Base-by-base conservation (phyloP, 1,140 invertebrate genomes). In the Penaeus indicus region DNA sequence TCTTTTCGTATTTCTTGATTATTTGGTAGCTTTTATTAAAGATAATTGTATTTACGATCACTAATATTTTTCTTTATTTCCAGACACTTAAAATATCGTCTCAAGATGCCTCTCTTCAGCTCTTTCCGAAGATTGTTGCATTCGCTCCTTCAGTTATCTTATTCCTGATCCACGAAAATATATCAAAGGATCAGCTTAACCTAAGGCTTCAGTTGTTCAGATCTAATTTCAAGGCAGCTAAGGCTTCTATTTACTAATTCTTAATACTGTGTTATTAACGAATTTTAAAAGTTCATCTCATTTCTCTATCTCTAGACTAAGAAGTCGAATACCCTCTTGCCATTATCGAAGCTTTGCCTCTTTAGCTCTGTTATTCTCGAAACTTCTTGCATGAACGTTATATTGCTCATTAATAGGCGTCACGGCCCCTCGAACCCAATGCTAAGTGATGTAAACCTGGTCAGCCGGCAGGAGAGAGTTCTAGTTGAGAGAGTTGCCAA, bases 151-250 rank as follows among this genome's bases (percentile, higher is more conserved):
- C 13, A 60, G 78, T 47, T 25, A n/a, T 61, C 47, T 60, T 80
- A 25, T 80, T 38, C 78, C n/a, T 47, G 47, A 60, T 47, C 78
- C 61, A 27, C 61, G 78, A 47, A 80, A n/a, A 38, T 60, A n/a
- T 60, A 47, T 60, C 27, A 80, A 13, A 80, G 54, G 61, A 60
- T 25, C 47, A 60, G 78, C 61, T 25, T 38, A 80, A 47, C 54
- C 47, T 80, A 60, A 60, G 47, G 47, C 61, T 80, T 80, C 54
- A 80, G 47, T 80, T 78, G 21, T 80, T 80, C 47, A 60, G 78
- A 80, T 80, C 78, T 80, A 80, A n/a, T 80, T 80, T 21, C 61
- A 80, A 80, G 78, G 42, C 78, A 80, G 78, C 78, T 80, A 60
- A 80, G 78, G 78, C 78, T 80, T 80, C 27, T 80, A 80, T 80